Evolutionary conservation across 2,797 vertebrate genomes (phyloP), one percentile per base, ranked within the genome.

Genomic region (Hoplostethus mediterraneus): DNA sequence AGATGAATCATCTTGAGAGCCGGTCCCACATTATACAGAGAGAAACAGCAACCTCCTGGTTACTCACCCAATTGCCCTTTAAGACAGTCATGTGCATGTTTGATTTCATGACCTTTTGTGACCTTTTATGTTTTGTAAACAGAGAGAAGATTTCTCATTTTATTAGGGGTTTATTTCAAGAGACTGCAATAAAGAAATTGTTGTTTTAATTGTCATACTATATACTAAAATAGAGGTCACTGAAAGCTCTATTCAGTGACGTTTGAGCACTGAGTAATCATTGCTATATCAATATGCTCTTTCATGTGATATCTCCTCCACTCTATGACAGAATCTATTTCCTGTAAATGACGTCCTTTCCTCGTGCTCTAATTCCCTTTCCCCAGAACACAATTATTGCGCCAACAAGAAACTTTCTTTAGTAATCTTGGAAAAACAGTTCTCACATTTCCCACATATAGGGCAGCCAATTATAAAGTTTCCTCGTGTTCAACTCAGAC

Each of bases 391-490:
- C 51, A 64, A 64, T 53, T 48, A 63, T n/a, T 62, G 30, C 36
- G 4, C 52, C 53, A 54, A 72, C 54, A 65, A 33, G 31, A 75
- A 67, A 38, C 40, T 63, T 80, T 69, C 55, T 55, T 10, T 1
- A 30, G 56, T 75, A 30, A 68, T 48, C 49, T 5, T 49, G n/a
- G 36, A 44, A 60, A 60, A 45, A 17, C 61, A 33, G 14, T 36
- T 51, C 62, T 28, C 54, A 48, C 30, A 64, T 78, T 73, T 70
- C 17, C 38, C 3, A 70, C 67, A 92, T 81, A 64, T 79, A 76
- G 81, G 80, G 69, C 86, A 86, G 57, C 53, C 75, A 82, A 82
- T 87, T 86, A 77, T 67, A 77, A 81, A 74, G 52, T 86, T 75
- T 71, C 7, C 28, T 71, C 14, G 58, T 58, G 56, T 71, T 67